Base-by-base conservation (phyloP, 2,888 invertebrate species). In the Gnatocerus cornutus region DNA sequence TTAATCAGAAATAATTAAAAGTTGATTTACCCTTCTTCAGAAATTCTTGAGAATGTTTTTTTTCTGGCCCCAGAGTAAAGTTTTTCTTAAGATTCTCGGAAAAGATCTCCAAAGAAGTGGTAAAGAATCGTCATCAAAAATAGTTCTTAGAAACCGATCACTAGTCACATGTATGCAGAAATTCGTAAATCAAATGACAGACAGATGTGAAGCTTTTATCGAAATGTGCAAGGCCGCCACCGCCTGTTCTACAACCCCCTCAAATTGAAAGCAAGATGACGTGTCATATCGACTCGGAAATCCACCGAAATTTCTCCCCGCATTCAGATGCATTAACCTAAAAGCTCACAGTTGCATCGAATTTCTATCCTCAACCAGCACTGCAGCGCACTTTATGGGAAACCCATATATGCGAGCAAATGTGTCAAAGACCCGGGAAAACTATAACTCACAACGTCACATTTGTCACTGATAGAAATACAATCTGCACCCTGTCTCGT, bases 401-500 rank as follows among this genome's bases (percentile, higher is more conserved):
- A 56, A 27, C 30, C 21, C 46, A 59, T 41, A 27, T 55, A 58
- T 46, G 46, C 46, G 59, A 46, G 59, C 14, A 43, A 30, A 30
- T 14, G 45, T 45, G 45, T 59, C 59, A 59, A 59, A 33, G 45
- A 45, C 29, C 59, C 29, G 59, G 14, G 29, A 46, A 59, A 59
- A 59, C 59, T 59, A 59, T 59, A 59, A 59, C 46, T 59, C 59
- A 59, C 13, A 33, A 30, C 27, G 59, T 59, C 59, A 59, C 59
- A 59, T 59, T 59, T 59, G 59, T 59, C 59, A 59, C 59, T 30
- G 59, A 59, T 59, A 45, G 59, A 59, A 59, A 29, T 39, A 58
- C 56, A 58, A 58, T 58, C 56, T 58, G 37, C 33, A 33, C 53
- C n/a, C 53, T 30, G 13, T 33, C 53, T 46, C 12, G 29, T 33